phyloP scores from a whole-genome alignment of 1,140 invertebrate genomes.

The Centruroides vittatus region DNA sequence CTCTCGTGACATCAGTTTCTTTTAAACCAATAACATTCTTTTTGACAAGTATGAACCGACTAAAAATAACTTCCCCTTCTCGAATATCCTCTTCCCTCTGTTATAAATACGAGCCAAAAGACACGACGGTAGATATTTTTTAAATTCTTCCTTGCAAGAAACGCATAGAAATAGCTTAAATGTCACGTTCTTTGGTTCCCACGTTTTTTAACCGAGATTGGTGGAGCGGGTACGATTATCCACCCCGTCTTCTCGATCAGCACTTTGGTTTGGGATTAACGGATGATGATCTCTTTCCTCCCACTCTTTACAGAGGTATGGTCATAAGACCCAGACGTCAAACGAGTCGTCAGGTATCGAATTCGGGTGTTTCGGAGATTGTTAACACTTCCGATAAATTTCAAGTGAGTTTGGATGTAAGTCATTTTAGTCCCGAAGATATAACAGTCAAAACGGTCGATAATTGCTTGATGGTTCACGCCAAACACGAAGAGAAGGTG shows the following conservation, averaged over 20 bases:
- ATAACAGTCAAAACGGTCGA: conserved; percentile 8
- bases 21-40: too few species aligned
- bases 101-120: too few species aligned
- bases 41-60: too few species aligned
- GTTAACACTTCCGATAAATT: conserved; percentile 21
- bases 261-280: conserved; percentile 18
- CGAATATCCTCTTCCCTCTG: too few species aligned
- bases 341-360: not conserved
- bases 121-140: too few species aligned
- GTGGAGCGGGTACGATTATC: conserved; percentile 7
- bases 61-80: too few species aligned
- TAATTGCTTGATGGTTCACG: conserved; percentile 25
- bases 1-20: too few species aligned
- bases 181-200: not conserved
- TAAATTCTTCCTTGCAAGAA: too few species aligned
- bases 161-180: too few species aligned
- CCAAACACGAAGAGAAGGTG: conserved; percentile 23
- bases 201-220: not conserved
- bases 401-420: conserved; percentile 23
- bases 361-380: conserved; percentile 7
- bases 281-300: conserved; percentile 15
- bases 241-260: conserved; percentile 18
- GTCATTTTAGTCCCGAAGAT: conserved; percentile 26
- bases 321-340: conserved; percentile 7
- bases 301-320: conserved; percentile 10